phyloP scores from a whole-genome alignment of 2,113 vertebrate genomes.

The Paedocypris sp. region DNA sequence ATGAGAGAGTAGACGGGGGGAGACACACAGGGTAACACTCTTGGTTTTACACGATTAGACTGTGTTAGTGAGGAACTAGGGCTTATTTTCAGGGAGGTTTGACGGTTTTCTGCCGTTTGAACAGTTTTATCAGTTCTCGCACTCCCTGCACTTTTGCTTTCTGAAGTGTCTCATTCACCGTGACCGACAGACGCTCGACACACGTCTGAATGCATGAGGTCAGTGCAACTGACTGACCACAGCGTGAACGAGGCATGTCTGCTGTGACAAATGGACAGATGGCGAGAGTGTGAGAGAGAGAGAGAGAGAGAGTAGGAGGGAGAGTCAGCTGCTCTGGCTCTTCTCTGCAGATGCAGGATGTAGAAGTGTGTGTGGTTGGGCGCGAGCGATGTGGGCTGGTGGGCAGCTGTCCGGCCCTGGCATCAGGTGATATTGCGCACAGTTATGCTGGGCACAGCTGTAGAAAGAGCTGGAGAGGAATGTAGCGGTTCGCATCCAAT shows the following conservation, averaged over 20 bases:
- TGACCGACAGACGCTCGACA: background rate
- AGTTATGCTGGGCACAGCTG: constrained; percentile 17
- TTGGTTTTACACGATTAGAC: too few relatives aligned
- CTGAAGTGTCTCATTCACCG: background rate
- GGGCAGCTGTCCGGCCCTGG: constrained; percentile 25
- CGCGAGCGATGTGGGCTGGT: constrained; percentile 1
- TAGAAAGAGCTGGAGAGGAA: constrained; percentile 5
- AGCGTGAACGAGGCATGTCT: background rate
- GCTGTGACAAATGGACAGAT: constrained; percentile 16
- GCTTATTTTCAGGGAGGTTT: too few relatives aligned
- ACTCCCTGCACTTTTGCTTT: background rate
- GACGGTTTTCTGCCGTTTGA: too few relatives aligned
- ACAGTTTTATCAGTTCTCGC: too few relatives aligned
- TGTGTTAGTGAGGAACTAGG: too few relatives aligned
- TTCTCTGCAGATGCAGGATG: background rate
- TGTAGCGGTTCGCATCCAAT: constrained; percentile 8
- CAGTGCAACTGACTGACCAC: background rate
- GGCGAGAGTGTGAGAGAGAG: background rate
- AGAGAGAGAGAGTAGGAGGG: too few relatives aligned
- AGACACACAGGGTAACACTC: too few relatives aligned
- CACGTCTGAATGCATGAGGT: background rate
- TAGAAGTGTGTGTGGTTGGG: constrained; percentile 11
- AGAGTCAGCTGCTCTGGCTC: constrained; percentile 10
- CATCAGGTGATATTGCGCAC: constrained; percentile 25
- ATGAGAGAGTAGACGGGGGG: too few relatives aligned